Percentiles rank a stretch among this genome's conserved stretches.
phyloP scores from a whole-genome alignment of 2,888 invertebrate genomes.

The Chaitophorus viminalis region DNA sequence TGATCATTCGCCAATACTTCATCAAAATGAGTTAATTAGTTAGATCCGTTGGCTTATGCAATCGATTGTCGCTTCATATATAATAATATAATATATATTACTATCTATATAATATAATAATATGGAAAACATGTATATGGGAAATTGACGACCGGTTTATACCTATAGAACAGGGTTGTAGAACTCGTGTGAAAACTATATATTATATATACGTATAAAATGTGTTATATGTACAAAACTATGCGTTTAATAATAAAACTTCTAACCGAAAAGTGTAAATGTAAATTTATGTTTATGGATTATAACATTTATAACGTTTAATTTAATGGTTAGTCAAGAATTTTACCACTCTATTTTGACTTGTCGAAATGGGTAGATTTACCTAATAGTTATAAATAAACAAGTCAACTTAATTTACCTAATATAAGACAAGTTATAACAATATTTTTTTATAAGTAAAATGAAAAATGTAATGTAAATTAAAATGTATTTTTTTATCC shows the following conservation, averaged over 20 bases:
- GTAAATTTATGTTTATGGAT: neutral
- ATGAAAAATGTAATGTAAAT: too few relatives aligned
- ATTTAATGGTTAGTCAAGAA: neutral
- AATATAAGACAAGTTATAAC: too few relatives aligned
- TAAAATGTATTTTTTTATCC: too few relatives aligned
- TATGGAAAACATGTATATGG: constrained; percentile 35
- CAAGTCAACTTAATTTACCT: too few relatives aligned
- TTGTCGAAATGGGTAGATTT: neutral
- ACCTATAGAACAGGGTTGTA: constrained; percentile 8
- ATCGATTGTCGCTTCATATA: constrained; percentile 21
- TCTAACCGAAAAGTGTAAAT: neutral
- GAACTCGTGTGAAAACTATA: constrained; percentile 36
- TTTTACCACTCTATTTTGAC: neutral
- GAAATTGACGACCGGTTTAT: constrained; percentile 43
- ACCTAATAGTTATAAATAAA: too few relatives aligned
- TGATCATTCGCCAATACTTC: constrained; percentile 40
- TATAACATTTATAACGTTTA: too few relatives aligned
- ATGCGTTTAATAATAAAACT: neutral
- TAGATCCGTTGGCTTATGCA: constrained; percentile 44
- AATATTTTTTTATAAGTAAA: too few relatives aligned
- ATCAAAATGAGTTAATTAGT: constrained; percentile 43
- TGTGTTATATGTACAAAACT: neutral
- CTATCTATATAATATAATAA: neutral
- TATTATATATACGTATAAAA: neutral
- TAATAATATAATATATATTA: neutral